These are phyloP conservation scores for Hoplodrina ambigua DNA, from an alignment of 2,888 invertebrate species.

Conservation along the genomic window DNA sequence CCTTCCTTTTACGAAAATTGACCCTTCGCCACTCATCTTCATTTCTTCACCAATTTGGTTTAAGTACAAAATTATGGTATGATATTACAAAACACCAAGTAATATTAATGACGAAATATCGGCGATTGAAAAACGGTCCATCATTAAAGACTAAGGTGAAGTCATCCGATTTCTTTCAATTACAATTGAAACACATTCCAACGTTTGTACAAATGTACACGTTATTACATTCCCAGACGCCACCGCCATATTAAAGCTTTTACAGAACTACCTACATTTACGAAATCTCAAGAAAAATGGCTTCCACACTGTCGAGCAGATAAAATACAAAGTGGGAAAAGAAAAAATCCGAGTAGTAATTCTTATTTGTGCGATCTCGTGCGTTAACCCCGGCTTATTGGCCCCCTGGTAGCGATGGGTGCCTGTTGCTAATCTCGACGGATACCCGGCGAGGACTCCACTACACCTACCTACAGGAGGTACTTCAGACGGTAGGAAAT, in stretches of 20 bases:
- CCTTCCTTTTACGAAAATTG: too few species aligned
- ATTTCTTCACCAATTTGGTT: too few species aligned
- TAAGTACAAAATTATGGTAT: too few species aligned
- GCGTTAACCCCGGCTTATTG: conserved; percentile 53
- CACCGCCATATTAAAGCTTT: conserved; percentile 28
- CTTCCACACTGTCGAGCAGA: conserved; percentile 36
- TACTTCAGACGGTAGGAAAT: conserved; percentile 38
- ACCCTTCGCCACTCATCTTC: too few species aligned
- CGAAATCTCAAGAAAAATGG: conserved; percentile 27
- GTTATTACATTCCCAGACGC: conserved; percentile 50
- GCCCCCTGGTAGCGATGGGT: conserved; percentile 53
- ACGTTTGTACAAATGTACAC: conserved; percentile 42
- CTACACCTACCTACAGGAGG: neutral
- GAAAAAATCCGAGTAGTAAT: conserved; percentile 47
- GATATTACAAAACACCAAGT: too few species aligned
- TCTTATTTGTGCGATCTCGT: conserved; percentile 56
- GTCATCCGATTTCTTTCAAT: conserved; percentile 9
- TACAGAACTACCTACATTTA: conserved; percentile 30
- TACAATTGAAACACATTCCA: conserved; percentile 50
- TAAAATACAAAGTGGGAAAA: conserved; percentile 18
- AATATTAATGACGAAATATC: too few species aligned
- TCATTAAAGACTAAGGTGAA: conserved; percentile 14
- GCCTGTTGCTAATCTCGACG: conserved; percentile 67
- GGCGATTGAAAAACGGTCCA: neutral
- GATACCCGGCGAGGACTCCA: conserved; percentile 16